Conservation (phyloP, 2,888 invertebrate species). For the Ectobius pallidus region DNA sequence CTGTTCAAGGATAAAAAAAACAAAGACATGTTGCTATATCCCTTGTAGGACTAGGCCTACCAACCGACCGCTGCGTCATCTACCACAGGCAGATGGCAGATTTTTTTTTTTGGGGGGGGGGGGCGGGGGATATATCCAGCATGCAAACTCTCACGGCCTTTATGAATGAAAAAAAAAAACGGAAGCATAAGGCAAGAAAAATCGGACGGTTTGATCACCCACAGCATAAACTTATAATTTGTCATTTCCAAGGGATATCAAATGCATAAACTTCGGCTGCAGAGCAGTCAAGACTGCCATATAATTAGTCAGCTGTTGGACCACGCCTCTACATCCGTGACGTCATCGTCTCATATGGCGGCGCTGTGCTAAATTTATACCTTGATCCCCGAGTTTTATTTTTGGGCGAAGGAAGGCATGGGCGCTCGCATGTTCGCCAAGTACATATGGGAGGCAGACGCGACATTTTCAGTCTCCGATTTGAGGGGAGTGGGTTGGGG, state of each 20-base stretch:
- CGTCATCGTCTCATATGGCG: slow-evolving; percentile 21
- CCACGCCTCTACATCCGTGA: slow-evolving; percentile 21
- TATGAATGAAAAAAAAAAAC: no score
- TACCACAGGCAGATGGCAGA: no score
- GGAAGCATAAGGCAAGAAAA: no score
- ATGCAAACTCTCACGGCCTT: no score
- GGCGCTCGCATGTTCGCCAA: slow-evolving; percentile 6
- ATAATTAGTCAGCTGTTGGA: slow-evolving; percentile 21
- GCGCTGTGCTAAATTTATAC: slow-evolving; percentile 25
- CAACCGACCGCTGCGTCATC: no score
- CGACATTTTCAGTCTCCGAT: slow-evolving; percentile 23
- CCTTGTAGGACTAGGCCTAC: no score
- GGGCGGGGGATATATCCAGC: no score
- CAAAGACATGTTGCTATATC: no score
- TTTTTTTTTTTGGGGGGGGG: no score
- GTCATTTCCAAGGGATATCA: neutral
- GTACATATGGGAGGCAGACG: slow-evolving; percentile 22
- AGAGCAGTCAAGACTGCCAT: neutral
- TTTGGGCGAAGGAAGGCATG: neutral
- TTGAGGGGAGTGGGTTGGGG: neutral
- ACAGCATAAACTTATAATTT: neutral
- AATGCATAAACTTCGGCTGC: neutral
- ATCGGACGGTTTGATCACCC: no score
- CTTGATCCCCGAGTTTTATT: slow-evolving; percentile 2
- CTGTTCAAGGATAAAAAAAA: no score